A percentile compares a stretch with the other conserved stretches of the same genome.
These are phyloP conservation scores for Natrix natrix DNA, from an alignment of 2,797 vertebrate genomes.

Conservation along the genomic window DNA sequence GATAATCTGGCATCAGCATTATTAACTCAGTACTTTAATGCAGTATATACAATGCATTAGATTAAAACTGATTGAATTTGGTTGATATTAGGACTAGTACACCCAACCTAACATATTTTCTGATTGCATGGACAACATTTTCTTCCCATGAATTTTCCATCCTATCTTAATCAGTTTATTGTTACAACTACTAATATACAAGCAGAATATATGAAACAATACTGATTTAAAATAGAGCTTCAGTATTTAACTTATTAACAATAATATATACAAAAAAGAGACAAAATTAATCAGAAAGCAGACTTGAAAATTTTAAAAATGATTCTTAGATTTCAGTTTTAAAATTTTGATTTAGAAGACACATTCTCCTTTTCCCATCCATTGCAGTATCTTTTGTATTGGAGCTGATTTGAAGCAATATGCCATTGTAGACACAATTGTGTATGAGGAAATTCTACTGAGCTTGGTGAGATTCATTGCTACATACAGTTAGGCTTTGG, in stretches of 20 bases:
- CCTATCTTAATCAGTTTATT: not conserved
- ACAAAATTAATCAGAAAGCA: not conserved
- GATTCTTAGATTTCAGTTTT: not conserved
- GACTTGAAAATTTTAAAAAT: not conserved
- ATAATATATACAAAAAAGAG: not conserved
- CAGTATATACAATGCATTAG: not conserved
- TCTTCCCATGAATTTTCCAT: not conserved
- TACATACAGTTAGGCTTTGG: not conserved
- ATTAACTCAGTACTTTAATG: not conserved
- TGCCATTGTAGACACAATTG: not conserved
- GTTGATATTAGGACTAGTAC: not conserved
- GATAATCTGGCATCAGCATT: not conserved
- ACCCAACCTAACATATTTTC: not conserved
- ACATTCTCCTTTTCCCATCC: not conserved
- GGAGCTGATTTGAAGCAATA: not conserved
- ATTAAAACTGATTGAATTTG: not conserved
- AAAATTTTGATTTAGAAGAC: not conserved
- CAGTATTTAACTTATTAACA: not conserved
- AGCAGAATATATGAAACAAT: not conserved
- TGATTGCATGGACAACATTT: not conserved
- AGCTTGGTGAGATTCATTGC: not conserved
- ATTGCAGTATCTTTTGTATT: not conserved
- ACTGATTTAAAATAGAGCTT: not conserved
- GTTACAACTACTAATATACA: not conserved
- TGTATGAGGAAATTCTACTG: not conserved